These are phyloP conservation scores for Zaprionus ghesquierei DNA, from an alignment of 1,140 invertebrate genomes.

Conservation along the genomic window DNA sequence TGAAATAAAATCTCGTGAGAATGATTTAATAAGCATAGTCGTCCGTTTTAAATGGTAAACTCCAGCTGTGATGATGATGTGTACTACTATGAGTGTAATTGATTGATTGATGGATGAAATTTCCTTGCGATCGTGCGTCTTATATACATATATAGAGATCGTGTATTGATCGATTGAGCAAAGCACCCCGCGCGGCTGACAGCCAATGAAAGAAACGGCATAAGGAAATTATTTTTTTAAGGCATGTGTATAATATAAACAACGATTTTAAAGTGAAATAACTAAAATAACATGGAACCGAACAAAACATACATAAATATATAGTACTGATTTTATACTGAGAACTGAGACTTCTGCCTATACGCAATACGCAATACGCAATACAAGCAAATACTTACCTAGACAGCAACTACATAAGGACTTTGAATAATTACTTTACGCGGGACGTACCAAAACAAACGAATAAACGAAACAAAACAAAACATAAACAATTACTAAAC, in stretches of 20 bases:
- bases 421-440: slow-evolving; percentile 68
- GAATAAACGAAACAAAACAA: no score
- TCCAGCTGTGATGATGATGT: slow-evolving; percentile 14
- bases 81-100: slow-evolving; percentile 42
- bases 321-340: slow-evolving; percentile 81
- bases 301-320: slow-evolving; percentile 49
- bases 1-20: neutral
- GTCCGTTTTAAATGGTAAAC: neutral
- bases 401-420: slow-evolving; percentile 58
- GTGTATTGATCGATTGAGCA: slow-evolving; percentile 29
- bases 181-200: slow-evolving; percentile 74
- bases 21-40: neutral
- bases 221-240: slow-evolving; percentile 31
- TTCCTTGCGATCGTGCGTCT: slow-evolving; percentile 9
- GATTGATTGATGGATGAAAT: neutral
- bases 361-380: slow-evolving; percentile 55
- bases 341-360: slow-evolving; percentile 78
- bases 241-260: slow-evolving; percentile 16
- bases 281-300: slow-evolving; percentile 11
- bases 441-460: slow-evolving; percentile 50
- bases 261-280: slow-evolving; percentile 7
- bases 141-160: slow-evolving; percentile 13
- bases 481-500: slow-evolving; percentile 31
- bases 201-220: slow-evolving; percentile 10
- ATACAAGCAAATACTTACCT: slow-evolving; percentile 21